Base-by-base conservation (phyloP, 2,888 invertebrate species). In the Serripes groenlandicus region DNA sequence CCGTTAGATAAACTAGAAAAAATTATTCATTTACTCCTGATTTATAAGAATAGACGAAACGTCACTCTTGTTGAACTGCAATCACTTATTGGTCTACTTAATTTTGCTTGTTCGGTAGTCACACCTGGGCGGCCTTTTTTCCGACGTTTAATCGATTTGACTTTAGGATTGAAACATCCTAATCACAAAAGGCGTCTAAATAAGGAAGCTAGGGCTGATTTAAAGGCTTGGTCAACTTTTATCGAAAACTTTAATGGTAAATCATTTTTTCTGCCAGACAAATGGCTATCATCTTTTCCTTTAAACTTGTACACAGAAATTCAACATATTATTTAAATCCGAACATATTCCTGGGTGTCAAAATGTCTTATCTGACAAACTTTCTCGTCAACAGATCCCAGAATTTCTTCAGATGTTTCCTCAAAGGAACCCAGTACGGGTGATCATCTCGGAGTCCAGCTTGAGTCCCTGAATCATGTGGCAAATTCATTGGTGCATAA, bases 111-210 rank as follows among this genome's bases (percentile, higher is more conserved):
- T 66, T 15, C 35, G 11, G 82, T 72, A n/a, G 70, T 82, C 18
- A 54, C 26, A 21, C 82, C 82, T 5, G 78, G 82, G 23, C 26
- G 82, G 15, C 32, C 70, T 30, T 87, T 85, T 78, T 35, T 87
- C 30, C 56, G 87, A 0, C 37, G 85, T 11, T 58, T 87, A n/a
- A 85, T 79, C 66, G 78, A 87, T 52, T 70, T 87, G 23, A 81
- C 85, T 37, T 75, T 76, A 15, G 85, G 81, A 0, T 30, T 85
- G 1, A 37, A 26, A 56, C 5, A 15, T 56, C 62, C 77, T 18
- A 68, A 76, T 42, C 78, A 81, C 32, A 56, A 28, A 21, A 74
- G 62, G 35, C 18, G 79, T 23, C 37, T 84, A 11, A 74, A 60
- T 0, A 56, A 68, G 18, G 77, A 70, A 49, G 42, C 42, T 30